Evolutionary conservation across 2,797 vertebrate species (phyloP).

Genomic region (Takifugu ocellatus): DNA sequence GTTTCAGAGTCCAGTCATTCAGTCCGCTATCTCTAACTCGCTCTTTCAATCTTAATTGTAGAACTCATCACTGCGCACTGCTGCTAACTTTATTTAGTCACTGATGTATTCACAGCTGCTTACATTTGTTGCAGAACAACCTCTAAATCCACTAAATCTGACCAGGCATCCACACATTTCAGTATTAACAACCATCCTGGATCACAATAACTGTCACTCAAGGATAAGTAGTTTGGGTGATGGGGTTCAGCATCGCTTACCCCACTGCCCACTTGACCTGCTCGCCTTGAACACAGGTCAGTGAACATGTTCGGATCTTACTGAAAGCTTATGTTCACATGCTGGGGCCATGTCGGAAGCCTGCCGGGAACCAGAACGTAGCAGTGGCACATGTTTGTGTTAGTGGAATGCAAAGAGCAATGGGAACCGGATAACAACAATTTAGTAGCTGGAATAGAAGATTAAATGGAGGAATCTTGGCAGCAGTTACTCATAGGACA

Average conservation of each 20-base stretch:
- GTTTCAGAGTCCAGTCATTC: conserved; percentile 13
- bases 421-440: background rate
- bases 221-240: conserved; percentile 3
- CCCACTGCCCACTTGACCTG: conserved; percentile 21
- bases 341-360: conserved; percentile 21
- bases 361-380: conserved; percentile 14
- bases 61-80: background rate
- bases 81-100: background rate
- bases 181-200: too few species aligned
- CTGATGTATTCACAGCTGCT: background rate
- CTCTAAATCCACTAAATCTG: too few species aligned
- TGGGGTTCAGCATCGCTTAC: background rate
- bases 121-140: background rate
- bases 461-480: conserved; percentile 1
- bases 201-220: background rate
- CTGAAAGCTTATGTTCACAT: conserved; percentile 53
- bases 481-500: too few species aligned
- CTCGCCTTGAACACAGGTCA: conserved; percentile 55
- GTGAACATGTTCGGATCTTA: conserved; percentile 47
- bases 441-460: conserved; percentile 4
- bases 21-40: conserved; percentile 14
- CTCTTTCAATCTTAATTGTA: conserved; percentile 16
- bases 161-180: too few species aligned
- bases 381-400: conserved; percentile 12
- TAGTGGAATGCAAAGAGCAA: conserved; percentile 4